Evolutionary conservation across 1,140 invertebrate species (phyloP).

Genomic region (Mycetomoellerius zeteki): DNA sequence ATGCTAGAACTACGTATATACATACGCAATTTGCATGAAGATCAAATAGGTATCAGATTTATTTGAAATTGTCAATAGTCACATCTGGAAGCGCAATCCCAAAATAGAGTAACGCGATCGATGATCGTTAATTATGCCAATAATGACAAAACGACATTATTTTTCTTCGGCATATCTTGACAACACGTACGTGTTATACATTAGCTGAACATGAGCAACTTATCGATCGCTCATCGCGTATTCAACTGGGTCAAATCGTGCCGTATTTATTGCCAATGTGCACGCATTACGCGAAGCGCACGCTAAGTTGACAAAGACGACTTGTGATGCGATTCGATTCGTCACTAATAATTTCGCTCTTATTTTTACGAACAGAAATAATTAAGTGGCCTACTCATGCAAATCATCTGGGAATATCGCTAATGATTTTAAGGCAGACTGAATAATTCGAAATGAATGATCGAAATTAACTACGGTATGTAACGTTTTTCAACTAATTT

Average conservation of each 20-base stretch:
- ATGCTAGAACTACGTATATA: not conserved
- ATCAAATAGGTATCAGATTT: not conserved
- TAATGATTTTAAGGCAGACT: not conserved
- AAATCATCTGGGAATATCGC: not conserved
- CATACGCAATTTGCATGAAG: constrained; percentile 2
- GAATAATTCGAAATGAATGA: no score
- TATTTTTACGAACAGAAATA: constrained; percentile 1
- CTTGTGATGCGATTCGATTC: constrained; percentile 7
- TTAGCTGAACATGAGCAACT: constrained; percentile 24
- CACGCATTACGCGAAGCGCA: constrained; percentile 47
- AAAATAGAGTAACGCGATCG: constrained; percentile 37
- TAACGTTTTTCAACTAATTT: not conserved
- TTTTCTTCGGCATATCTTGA: constrained; percentile 33
- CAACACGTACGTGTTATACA: constrained; percentile 1
- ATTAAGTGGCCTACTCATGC: constrained; percentile 1
- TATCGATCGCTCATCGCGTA: constrained; percentile 49
- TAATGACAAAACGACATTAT: constrained; percentile 5
- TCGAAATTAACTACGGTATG: not conserved
- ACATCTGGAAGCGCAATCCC: not conserved
- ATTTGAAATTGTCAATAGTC: constrained; percentile 13
- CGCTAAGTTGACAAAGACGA: constrained; percentile 30
- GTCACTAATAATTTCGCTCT: not conserved
- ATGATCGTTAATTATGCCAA: constrained; percentile 15
- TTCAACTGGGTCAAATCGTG: constrained; percentile 57
- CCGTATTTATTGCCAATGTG: constrained; percentile 39